Evolutionary conservation across 2,113 vertebrate genomes (phyloP).

Genomic region (Sander lucioperca): DNA sequence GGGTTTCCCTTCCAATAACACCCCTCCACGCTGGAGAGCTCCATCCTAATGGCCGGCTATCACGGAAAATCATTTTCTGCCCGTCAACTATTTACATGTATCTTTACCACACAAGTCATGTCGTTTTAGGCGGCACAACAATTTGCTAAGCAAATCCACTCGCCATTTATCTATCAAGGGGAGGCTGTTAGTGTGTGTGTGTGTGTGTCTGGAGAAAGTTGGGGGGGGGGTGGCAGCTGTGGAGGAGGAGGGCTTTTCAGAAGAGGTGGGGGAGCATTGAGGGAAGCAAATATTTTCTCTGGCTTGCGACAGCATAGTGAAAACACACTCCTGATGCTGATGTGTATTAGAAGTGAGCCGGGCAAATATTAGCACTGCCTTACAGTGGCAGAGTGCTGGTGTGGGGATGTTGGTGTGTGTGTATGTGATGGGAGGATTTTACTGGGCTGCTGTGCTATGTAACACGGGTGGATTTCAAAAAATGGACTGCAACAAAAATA

Average conservation of each 20-base stretch:
- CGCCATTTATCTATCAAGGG: slow-evolving; percentile 74
- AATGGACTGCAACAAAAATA: slow-evolving; percentile 12
- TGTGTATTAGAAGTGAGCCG: slow-evolving; percentile 83
- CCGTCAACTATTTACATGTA: slow-evolving; percentile 78
- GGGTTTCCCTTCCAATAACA: slow-evolving; percentile 79
- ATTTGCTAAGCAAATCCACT: slow-evolving; percentile 84
- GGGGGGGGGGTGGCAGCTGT: slow-evolving; percentile 14
- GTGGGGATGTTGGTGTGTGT: slow-evolving; percentile 43
- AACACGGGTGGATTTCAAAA: slow-evolving; percentile 12
- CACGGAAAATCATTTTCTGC: slow-evolving; percentile 77
- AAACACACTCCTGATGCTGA: slow-evolving; percentile 81
- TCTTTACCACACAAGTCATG: slow-evolving; percentile 78
- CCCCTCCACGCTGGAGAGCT: slow-evolving; percentile 48
- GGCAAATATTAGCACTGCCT: slow-evolving; percentile 81
- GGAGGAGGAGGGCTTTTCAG: slow-evolving; percentile 41
- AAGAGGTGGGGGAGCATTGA: slow-evolving; percentile 39
- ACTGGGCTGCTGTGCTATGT: slow-evolving; percentile 35
- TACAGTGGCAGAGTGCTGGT: slow-evolving; percentile 73
- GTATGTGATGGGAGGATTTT: slow-evolving; percentile 46
- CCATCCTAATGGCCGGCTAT: slow-evolving; percentile 69
- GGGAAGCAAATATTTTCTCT: slow-evolving; percentile 84
- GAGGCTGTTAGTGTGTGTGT: slow-evolving; percentile 44
- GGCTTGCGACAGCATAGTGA: slow-evolving; percentile 76
- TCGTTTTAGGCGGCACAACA: slow-evolving; percentile 77
- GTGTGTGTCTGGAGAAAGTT: slow-evolving; percentile 58